Percentiles rank a stretch among this genome's conserved stretches.
phyloP scores from a whole-genome alignment of 2,113 vertebrate genomes.

The Pyxicephalus adspersus region DNA sequence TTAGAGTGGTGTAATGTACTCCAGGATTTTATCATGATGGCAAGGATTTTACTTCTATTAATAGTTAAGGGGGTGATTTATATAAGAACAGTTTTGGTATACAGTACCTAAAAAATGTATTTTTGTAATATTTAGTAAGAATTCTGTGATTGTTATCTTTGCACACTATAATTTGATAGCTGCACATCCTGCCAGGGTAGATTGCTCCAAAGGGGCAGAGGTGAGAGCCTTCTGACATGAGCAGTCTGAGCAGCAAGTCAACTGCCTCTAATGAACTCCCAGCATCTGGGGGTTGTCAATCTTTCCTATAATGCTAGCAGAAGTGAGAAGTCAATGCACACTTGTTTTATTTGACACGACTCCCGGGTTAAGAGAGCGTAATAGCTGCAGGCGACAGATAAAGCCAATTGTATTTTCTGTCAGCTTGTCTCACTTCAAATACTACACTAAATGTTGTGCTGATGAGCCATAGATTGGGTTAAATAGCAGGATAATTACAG shows the following conservation, averaged over 20 bases:
- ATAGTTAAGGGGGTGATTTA: no score
- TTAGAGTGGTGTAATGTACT: no score
- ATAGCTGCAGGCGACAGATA: slow-evolving; percentile 80
- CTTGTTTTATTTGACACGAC: slow-evolving; percentile 79
- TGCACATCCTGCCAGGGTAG: not conserved
- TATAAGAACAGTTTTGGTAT: no score
- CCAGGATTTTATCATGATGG: no score
- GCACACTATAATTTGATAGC: not conserved
- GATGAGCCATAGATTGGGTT: slow-evolving; percentile 83
- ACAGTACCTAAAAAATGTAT: no score
- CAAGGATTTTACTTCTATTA: no score
- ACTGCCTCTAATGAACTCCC: slow-evolving; percentile 56
- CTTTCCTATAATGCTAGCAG: slow-evolving; percentile 72
- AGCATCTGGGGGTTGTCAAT: slow-evolving; percentile 72
- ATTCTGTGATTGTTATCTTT: not conserved
- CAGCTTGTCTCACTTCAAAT: slow-evolving; percentile 72
- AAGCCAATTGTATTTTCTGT: slow-evolving; percentile 74
- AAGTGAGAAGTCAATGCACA: slow-evolving; percentile 79
- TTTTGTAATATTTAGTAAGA: not conserved
- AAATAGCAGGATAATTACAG: slow-evolving; percentile 88
- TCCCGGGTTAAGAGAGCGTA: slow-evolving; percentile 69
- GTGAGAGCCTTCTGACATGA: slow-evolving; percentile 8
- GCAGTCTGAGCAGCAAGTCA: not conserved
- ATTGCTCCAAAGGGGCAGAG: slow-evolving; percentile 23
- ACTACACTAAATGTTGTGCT: slow-evolving; percentile 76